Conservation (phyloP, 2,888 invertebrate species). For the Tachina grossa region DNA sequence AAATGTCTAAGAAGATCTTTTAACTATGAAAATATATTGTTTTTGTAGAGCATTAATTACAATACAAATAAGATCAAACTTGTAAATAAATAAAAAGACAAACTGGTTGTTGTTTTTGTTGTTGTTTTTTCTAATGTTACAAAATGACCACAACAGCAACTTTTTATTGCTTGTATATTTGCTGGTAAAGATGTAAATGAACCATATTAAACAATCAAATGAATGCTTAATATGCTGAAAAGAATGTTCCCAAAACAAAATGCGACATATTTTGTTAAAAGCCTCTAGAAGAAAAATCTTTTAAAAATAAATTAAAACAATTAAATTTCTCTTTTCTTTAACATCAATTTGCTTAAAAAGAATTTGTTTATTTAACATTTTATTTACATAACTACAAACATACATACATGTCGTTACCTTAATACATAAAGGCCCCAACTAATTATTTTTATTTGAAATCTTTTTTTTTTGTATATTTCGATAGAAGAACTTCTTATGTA, state of each 20-base stretch:
- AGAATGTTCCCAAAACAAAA: conserved; percentile 51
- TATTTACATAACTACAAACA: conserved; percentile 3
- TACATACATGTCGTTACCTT: too few relatives aligned
- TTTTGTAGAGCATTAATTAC: conserved; percentile 62
- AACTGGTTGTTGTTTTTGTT: neutral
- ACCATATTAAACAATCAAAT: conserved; percentile 4
- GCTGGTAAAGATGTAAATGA: conserved; percentile 35
- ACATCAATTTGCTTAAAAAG: conserved; percentile 42
- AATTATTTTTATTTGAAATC: too few relatives aligned
- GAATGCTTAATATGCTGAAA: conserved; percentile 26
- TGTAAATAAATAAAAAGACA: conserved; percentile 20
- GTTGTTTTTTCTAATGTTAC: conserved; percentile 10
- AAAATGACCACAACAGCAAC: conserved; percentile 63
- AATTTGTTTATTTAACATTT: conserved; percentile 34
- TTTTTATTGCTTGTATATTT: conserved; percentile 9
- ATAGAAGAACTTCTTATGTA: too few relatives aligned
- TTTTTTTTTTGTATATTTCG: too few relatives aligned
- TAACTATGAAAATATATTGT: conserved; percentile 64
- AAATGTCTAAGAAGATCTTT: conserved; percentile 45
- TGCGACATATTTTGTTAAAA: conserved; percentile 55
- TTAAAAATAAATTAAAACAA: conserved; percentile 10
- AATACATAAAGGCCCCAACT: too few relatives aligned
- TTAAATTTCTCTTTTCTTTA: conserved; percentile 29
- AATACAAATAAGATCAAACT: conserved; percentile 47
- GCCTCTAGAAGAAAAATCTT: conserved; percentile 9